phyloP scores from a whole-genome alignment of 2,113 vertebrate genomes.

The Ophiodon elongatus region DNA sequence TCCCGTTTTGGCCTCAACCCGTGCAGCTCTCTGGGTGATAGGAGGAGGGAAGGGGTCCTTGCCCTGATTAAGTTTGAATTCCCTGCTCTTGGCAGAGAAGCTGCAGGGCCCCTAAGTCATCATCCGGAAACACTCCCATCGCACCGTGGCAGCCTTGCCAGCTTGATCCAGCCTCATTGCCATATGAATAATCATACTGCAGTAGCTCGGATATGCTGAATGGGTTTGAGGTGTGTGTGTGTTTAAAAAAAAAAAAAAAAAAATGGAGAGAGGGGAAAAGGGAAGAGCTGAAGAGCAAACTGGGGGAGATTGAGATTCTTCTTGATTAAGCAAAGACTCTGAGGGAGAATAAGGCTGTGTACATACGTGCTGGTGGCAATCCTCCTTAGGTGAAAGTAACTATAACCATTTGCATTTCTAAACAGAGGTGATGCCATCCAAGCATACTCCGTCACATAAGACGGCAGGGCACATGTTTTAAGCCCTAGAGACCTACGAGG shows the following conservation, averaged over 20 bases:
- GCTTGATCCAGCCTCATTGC: constrained; percentile 56
- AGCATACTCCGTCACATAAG: constrained; percentile 63
- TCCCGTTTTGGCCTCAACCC: constrained; percentile 51
- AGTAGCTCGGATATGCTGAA: constrained; percentile 52
- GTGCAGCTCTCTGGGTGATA: constrained; percentile 38
- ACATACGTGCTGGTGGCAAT: constrained; percentile 48
- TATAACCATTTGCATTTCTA: constrained; percentile 72
- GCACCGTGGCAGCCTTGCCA: constrained; percentile 52
- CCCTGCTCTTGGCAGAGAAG: constrained; percentile 63
- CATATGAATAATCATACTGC: constrained; percentile 70
- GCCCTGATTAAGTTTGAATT: constrained; percentile 71
- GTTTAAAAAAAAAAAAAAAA: constrained; percentile 20
- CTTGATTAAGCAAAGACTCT: constrained; percentile 71
- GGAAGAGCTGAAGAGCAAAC: constrained; percentile 48
- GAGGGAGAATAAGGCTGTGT: constrained; percentile 58
- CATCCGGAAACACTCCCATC: constrained; percentile 68
- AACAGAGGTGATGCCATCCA: constrained; percentile 59
- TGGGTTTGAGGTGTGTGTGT: constrained; percentile 27
- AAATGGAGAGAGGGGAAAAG: constrained; percentile 19
- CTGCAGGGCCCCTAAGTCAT: constrained; percentile 67
- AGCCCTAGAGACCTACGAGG: constrained; percentile 50
- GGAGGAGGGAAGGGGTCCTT: constrained; percentile 46
- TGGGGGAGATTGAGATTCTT: constrained; percentile 41
- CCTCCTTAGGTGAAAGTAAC: constrained; percentile 58
- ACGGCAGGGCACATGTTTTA: constrained; percentile 58